Conservation (phyloP, 2,113 vertebrate genomes). For the Poecilia latipinna region DNA sequence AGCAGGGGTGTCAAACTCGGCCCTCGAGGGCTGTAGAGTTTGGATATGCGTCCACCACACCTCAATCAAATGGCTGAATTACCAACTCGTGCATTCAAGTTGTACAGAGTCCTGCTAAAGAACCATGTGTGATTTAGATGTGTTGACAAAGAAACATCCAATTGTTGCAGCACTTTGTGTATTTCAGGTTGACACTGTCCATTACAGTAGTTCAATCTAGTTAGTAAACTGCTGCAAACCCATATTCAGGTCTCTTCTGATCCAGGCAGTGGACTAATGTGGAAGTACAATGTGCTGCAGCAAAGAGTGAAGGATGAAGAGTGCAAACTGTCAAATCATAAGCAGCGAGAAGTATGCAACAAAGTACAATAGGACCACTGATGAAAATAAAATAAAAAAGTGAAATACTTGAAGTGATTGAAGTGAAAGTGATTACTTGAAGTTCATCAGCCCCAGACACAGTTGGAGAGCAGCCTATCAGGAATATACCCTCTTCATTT, state of each 20-base stretch:
- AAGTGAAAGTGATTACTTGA: conserved; percentile 34
- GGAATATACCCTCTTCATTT: conserved; percentile 44
- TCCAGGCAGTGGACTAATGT: background rate
- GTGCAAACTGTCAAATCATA: conserved; percentile 13
- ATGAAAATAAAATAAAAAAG: conserved; percentile 9
- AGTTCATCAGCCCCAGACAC: conserved; percentile 36
- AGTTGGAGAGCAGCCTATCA: conserved; percentile 44
- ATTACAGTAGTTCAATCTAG: too few relatives aligned
- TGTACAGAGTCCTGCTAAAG: too few relatives aligned
- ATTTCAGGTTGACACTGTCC: too few relatives aligned
- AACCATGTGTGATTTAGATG: too few relatives aligned
- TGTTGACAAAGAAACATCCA: too few relatives aligned
- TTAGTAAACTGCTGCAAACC: too few relatives aligned
- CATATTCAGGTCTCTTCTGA: conserved; percentile 1
- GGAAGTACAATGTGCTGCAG: conserved; percentile 10
- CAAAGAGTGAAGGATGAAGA: background rate
- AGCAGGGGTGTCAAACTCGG: too few relatives aligned
- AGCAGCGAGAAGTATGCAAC: conserved; percentile 6
- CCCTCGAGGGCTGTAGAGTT: background rate
- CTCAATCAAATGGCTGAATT: background rate
- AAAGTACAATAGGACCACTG: conserved; percentile 10
- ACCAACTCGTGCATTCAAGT: background rate
- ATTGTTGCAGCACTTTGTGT: too few relatives aligned
- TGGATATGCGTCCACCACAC: background rate
- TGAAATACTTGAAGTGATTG: background rate